phyloP scores from a whole-genome alignment of 1,140 invertebrate genomes.

The Kradibia gibbosae region DNA sequence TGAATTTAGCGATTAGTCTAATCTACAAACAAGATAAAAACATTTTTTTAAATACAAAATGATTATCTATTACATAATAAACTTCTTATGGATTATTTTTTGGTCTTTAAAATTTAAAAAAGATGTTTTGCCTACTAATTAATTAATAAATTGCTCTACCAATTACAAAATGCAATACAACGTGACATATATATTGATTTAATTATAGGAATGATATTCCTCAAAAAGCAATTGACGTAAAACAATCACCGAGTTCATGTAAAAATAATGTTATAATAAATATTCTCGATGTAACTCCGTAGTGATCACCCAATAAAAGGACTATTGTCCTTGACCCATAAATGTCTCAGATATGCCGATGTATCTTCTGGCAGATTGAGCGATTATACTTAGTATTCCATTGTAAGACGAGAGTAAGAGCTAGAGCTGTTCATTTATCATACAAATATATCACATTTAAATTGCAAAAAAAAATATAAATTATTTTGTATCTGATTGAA shows the following conservation, averaged over 20 bases:
- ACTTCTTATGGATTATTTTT: too few relatives aligned
- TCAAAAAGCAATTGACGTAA: background rate
- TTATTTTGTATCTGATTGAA: slow-evolving; percentile 36
- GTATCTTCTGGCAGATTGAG: slow-evolving; percentile 15
- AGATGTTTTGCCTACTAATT: too few relatives aligned
- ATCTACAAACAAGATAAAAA: background rate
- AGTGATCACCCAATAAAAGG: background rate
- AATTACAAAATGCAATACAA: background rate
- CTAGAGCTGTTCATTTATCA: slow-evolving; percentile 43
- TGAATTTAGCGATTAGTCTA: background rate
- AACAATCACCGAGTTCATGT: background rate
- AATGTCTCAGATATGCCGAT: slow-evolving; percentile 15
- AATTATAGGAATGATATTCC: background rate
- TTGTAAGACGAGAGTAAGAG: slow-evolving; percentile 19
- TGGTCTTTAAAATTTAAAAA: too few relatives aligned
- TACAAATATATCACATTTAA: slow-evolving; percentile 41
- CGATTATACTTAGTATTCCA: slow-evolving; percentile 20
- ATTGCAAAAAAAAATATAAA: slow-evolving; percentile 21
- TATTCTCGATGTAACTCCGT: background rate
- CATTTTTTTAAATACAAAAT: background rate
- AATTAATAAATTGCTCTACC: too few relatives aligned
- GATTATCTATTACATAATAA: too few relatives aligned
- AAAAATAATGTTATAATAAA: slow-evolving; percentile 6
- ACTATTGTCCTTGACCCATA: slow-evolving; percentile 32
- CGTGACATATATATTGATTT: background rate